Evolutionary conservation across 2,888 invertebrate species (phyloP), one percentile per base, ranked within the genome.

Genomic region (Colostygia pectinataria): DNA sequence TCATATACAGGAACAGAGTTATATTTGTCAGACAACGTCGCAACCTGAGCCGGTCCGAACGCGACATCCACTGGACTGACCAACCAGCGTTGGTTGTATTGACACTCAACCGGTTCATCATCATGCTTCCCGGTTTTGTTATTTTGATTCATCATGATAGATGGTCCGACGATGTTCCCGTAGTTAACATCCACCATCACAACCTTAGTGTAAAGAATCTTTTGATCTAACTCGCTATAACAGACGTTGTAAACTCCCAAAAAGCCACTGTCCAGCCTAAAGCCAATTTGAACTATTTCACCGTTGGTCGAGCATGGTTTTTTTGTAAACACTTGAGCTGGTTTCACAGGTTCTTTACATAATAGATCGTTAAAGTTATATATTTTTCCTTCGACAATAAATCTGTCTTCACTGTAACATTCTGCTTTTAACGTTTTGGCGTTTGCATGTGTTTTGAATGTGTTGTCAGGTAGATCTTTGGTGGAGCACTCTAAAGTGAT

Each of bases 351-450:
- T 1, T 37, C 10, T 6, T 45, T 33, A 20, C 59, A 60, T 54
- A 52, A 41, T 2, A 60, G 31, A 0, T 60, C 54, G 13, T 43
- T 23, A 33, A 54, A 54, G 13, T 34, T 43, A 33, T 48, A 56
- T n/a, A 5, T 41, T 13, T 49, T 50, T 3, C 50, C 52, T n/a
- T 55, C 40, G 4, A 55, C 38, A 2, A 39, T 37, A 9, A 60
- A 56, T 32, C 36, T 40, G 18, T 60, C 57, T 52, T 56, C 28
- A n/a, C 38, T 46, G 13, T 37, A 6, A 39, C 60, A 60, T 44
- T 52, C 28, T n/a, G 54, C 60, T 10, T 27, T 44, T 23, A 56
- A 31, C 49, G 18, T 47, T 2, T 23, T 37, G n/a, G 32, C 40
- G 2, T 7, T 44, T 9, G 55, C 50, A 24, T 50, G 23, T 15